phyloP scores from a whole-genome alignment of 2,113 vertebrate species.

The Dromiciops gliroides region DNA sequence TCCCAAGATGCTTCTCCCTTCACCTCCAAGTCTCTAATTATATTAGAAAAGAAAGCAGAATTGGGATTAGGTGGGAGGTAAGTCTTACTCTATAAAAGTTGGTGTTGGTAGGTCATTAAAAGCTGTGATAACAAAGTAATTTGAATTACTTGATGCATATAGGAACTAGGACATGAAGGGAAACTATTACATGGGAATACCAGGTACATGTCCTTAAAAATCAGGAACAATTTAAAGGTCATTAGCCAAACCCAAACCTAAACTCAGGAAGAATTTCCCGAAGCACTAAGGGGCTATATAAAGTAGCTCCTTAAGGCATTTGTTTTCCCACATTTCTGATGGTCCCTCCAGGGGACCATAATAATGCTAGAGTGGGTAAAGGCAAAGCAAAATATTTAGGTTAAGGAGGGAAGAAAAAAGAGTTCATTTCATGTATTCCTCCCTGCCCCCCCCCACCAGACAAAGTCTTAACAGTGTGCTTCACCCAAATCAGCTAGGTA shows the following conservation, averaged over 20 bases:
- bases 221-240: neutral
- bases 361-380: neutral
- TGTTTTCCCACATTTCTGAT: neutral
- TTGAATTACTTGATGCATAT: neutral
- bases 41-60: neutral
- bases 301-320: neutral
- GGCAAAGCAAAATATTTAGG: constrained; percentile 30
- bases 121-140: neutral
- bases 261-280: neutral
- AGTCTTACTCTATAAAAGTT: neutral
- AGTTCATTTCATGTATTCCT: neutral
- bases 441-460: no score
- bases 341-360: constrained; percentile 1
- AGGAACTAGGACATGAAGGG: neutral
- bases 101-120: neutral
- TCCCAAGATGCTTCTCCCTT: neutral
- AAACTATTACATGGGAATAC: neutral
- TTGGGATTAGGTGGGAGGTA: neutral
- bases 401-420: neutral
- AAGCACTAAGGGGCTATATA: neutral
- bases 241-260: neutral
- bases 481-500: neutral
- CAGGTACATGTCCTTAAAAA: neutral
- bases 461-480: neutral
- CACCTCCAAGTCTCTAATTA: neutral